phyloP scores from a whole-genome alignment of 2,888 invertebrate genomes.

The Eupithecia centaureata region DNA sequence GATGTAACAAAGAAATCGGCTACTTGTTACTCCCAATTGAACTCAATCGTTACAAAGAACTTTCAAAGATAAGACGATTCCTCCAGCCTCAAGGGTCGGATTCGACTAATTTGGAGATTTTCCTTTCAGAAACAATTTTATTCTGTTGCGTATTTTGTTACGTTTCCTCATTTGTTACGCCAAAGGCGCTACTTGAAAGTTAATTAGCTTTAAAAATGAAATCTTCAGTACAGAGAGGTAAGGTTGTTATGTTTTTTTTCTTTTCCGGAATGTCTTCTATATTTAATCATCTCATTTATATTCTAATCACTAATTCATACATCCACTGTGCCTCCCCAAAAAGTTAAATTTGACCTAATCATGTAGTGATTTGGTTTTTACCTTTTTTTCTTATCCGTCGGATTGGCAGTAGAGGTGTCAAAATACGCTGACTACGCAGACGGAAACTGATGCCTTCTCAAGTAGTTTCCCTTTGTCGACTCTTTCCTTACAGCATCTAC shows the following conservation, averaged over 20 bases:
- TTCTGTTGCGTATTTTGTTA: slow-evolving; percentile 13
- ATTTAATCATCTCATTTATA: no score
- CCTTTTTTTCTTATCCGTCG: no score
- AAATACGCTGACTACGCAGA: no score
- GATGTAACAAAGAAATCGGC: background rate
- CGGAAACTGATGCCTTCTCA: no score
- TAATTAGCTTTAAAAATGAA: slow-evolving; percentile 10
- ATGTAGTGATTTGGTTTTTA: no score
- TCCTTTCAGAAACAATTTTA: slow-evolving; percentile 2
- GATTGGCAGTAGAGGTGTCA: no score
- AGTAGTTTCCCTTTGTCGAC: no score
- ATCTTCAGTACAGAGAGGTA: background rate
- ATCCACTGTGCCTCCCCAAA: no score
- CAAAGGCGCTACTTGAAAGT: slow-evolving; percentile 11
- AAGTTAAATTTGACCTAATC: no score
- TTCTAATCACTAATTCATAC: no score
- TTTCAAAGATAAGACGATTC: background rate
- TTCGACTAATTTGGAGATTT: slow-evolving; percentile 1
- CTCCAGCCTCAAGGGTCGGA: background rate
- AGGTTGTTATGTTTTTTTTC: background rate
- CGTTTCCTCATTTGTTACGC: slow-evolving; percentile 6
- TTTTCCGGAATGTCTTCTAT: no score
- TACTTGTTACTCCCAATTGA: background rate
- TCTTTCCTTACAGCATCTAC: no score
- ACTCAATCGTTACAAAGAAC: slow-evolving; percentile 5